Evolutionary conservation across 2,888 invertebrate genomes (phyloP).

Genomic region (Rhogogaster chlorosoma): DNA sequence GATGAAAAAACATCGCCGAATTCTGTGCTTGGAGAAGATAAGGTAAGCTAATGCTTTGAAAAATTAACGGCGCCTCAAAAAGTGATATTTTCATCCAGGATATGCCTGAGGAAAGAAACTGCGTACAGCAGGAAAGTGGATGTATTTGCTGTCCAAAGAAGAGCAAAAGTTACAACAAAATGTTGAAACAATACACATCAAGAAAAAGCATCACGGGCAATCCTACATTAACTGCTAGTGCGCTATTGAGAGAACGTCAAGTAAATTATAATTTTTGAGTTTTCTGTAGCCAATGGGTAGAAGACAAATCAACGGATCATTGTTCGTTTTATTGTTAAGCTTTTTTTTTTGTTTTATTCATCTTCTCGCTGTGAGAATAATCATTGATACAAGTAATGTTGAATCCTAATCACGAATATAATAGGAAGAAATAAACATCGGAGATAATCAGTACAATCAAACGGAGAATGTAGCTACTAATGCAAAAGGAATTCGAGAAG

Average conservation of each 20-base stretch:
- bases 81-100: slow-evolving; percentile 7
- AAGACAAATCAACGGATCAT: background rate
- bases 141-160: slow-evolving; percentile 25
- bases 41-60: slow-evolving; percentile 5
- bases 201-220: slow-evolving; percentile 50
- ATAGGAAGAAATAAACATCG: slow-evolving; percentile 53
- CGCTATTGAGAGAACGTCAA: slow-evolving; percentile 57
- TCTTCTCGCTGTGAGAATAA: background rate
- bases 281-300: background rate
- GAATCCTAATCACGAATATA: background rate
- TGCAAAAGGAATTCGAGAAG: slow-evolving; percentile 64
- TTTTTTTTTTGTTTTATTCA: background rate
- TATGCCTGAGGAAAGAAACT: background rate
- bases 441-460: slow-evolving; percentile 29
- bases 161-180: slow-evolving; percentile 39
- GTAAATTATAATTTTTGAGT: slow-evolving; percentile 39
- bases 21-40: background rate
- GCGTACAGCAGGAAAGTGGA: slow-evolving; percentile 22
- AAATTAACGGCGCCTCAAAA: background rate
- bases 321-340: background rate
- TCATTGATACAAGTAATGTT: background rate
- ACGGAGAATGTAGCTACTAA: slow-evolving; percentile 43
- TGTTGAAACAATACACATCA: slow-evolving; percentile 51
- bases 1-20: background rate
- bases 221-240: slow-evolving; percentile 55